These are phyloP conservation scores for Melanerpes formicivorus DNA, from an alignment of 2,113 vertebrate genomes.

Conservation along the genomic window DNA sequence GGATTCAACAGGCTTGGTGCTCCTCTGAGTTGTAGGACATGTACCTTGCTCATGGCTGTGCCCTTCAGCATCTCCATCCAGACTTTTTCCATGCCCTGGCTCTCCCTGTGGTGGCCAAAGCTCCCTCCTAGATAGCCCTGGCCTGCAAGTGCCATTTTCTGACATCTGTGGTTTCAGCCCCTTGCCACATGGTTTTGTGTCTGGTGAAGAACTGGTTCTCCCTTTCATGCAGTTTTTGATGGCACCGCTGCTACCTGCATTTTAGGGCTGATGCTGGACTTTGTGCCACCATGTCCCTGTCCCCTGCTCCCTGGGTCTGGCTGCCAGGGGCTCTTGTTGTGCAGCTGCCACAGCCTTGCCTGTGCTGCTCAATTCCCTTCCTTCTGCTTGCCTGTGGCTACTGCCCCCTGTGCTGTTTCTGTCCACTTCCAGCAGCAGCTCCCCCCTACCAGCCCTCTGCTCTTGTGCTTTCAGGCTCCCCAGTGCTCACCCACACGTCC, in stretches of 20 bases:
- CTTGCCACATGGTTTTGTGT: neutral
- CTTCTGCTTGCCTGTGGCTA: neutral
- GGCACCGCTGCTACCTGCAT: neutral
- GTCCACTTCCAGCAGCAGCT: neutral
- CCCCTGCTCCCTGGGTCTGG: neutral
- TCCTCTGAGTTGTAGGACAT: accelerated
- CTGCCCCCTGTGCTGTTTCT: neutral
- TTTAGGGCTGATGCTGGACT: neutral
- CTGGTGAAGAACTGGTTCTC: neutral
- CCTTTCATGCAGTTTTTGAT: accelerated
- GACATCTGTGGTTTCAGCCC: accelerated
- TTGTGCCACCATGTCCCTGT: neutral
- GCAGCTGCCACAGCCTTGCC: neutral
- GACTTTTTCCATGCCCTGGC: neutral
- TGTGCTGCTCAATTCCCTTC: neutral
- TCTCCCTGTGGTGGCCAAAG: neutral
- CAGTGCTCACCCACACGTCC: neutral
- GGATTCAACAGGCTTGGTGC: neutral
- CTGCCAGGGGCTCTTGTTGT: neutral
- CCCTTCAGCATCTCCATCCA: neutral
- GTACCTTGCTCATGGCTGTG: neutral
- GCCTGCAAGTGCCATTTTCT: neutral
- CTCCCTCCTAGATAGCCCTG: neutral
- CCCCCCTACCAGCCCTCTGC: neutral
- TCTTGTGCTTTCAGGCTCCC: neutral